These are phyloP conservation scores for Lithophane socia DNA, from an alignment of 2,888 invertebrate genomes.

Conservation along the genomic window DNA sequence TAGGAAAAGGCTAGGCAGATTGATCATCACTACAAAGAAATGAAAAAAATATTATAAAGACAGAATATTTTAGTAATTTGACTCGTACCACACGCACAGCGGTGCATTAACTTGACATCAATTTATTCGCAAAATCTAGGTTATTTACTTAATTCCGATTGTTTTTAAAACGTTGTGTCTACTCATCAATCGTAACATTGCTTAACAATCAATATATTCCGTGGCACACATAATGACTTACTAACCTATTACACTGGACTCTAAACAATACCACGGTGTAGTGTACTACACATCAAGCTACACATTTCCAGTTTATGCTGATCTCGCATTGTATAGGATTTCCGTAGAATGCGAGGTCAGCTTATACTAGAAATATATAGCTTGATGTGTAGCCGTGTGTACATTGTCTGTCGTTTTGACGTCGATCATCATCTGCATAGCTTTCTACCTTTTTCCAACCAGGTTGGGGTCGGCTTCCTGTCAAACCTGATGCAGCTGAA, in stretches of 20 bases:
- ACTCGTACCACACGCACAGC: not conserved
- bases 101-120: not conserved
- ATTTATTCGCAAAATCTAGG: slow-evolving; percentile 12
- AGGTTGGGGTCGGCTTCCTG: not conserved
- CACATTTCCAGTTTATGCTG: no score
- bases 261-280: slow-evolving; percentile 1
- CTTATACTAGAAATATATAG: no score
- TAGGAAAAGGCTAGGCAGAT: no score
- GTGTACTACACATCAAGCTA: no score
- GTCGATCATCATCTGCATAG: no score
- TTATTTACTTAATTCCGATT: slow-evolving; percentile 8
- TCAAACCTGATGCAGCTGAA: no score
- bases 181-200: slow-evolving; percentile 17
- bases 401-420: not conserved
- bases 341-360: no score
- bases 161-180: not conserved
- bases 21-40: not conserved
- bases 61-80: not conserved
- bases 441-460: accelerated
- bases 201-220: slow-evolving; percentile 1
- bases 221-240: not conserved
- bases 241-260: not conserved
- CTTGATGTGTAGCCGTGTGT: no score
- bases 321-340: no score
- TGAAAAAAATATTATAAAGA: not conserved